A percentile compares a stretch with the other conserved stretches of the same genome.
Evolutionary conservation across 2,888 invertebrate species (phyloP).

Genomic region (Fragum whitleyi): DNA sequence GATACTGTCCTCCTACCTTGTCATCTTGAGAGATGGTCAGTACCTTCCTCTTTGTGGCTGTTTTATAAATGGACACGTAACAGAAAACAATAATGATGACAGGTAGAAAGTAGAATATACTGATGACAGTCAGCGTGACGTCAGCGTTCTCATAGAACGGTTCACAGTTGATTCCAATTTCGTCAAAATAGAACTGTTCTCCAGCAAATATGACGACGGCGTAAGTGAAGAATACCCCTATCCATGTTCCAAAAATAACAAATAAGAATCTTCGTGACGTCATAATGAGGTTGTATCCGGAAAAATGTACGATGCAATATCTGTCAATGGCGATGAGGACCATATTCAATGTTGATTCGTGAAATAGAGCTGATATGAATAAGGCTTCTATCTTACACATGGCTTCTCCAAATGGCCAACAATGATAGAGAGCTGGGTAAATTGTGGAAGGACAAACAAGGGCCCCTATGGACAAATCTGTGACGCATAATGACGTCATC

Average conservation of each 20-base stretch:
- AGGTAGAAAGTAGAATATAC: constrained; percentile 65
- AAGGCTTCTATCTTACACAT: constrained; percentile 66
- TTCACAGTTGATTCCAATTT: constrained; percentile 70
- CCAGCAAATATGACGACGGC: constrained; percentile 63
- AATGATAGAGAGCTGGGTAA: constrained; percentile 62
- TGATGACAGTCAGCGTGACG: constrained; percentile 62
- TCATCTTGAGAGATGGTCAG: constrained; percentile 44
- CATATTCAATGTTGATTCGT: constrained; percentile 65
- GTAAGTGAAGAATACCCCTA: constrained; percentile 62
- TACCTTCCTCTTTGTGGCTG: constrained; percentile 37
- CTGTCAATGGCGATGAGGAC: constrained; percentile 65
- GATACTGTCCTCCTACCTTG: constrained; percentile 53
- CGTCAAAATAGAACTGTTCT: constrained; percentile 68
- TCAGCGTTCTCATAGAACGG: constrained; percentile 62
- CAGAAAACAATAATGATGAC: constrained; percentile 62
- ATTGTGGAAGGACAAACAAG: constrained; percentile 61
- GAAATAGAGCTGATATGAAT: constrained; percentile 63
- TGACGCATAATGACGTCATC: constrained; percentile 66
- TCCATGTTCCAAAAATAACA: constrained; percentile 62
- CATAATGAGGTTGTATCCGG: constrained; percentile 56
- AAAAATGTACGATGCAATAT: constrained; percentile 60
- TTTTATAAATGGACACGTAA: constrained; percentile 60
- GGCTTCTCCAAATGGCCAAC: constrained; percentile 65
- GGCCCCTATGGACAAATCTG: constrained; percentile 63
- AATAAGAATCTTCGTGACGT: constrained; percentile 57